Base-by-base conservation (phyloP, 1,140 invertebrate species). In the Hetaerina americana region DNA sequence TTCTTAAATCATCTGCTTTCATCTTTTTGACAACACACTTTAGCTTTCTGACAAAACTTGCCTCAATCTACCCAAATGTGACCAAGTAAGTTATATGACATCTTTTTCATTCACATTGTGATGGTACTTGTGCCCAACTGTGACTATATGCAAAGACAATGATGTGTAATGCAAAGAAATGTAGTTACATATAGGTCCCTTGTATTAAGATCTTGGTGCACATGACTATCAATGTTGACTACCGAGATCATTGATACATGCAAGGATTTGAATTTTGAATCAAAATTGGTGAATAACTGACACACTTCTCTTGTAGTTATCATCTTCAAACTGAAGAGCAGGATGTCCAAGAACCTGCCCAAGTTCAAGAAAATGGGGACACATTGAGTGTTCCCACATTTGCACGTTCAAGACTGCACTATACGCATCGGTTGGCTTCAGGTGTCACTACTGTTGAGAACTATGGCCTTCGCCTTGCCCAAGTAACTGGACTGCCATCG, bases 1-100 rank as follows among this genome's bases (percentile, higher is more conserved):
- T 97, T 2, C 76, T 91, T 1, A 78, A 82, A 40, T 86, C 85
- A 3, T 82, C 87, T 73, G 90, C 92, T 0, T 94, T 92, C 76
- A 87, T 87, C 5, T 90, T 94, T 75, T 87, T 92, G 73, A 90
- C 92, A 0, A 96, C 94, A 1, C 95, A 97, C 81, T 93, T 91
- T 79, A 79, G 85, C 27, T 87, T 88, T 69, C 78, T 96, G 18
- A 90, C 90, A 0, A 87, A 88, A 78, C 77, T 97, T 10, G 83
- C 88, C 67, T 84, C 88, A 66, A 74, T 92, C 2, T 94, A 94
- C 80, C 84, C 84, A 25, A 93, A 92, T 80, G 88, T 94, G 28
- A 85, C 85, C 40, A 94, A 92, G 92, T 94, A 85, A 84, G 85
- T 84, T 74, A 10, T 57, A 57, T 18, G 2, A 57, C 10, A 57